phyloP scores from a whole-genome alignment of 2,888 invertebrate species.

The Acanthosoma haemorrhoidale region DNA sequence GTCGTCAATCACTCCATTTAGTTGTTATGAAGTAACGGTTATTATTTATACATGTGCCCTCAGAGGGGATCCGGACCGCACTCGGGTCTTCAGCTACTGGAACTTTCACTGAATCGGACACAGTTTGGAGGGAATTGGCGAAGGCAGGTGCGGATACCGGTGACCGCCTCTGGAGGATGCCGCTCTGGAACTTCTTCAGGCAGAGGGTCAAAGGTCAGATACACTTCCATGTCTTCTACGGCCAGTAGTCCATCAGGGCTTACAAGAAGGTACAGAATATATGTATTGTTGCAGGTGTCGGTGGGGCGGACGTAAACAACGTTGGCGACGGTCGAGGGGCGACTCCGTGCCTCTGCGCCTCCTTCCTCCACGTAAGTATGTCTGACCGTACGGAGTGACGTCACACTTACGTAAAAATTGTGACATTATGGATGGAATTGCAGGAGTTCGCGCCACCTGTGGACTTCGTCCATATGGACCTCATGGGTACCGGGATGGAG shows the following conservation, averaged over 20 bases:
- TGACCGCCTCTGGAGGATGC: conserved; percentile 65
- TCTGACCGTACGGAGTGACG: too few relatives aligned
- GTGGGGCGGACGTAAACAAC: conserved; percentile 61
- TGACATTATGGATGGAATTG: too few relatives aligned
- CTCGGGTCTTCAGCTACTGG: conserved; percentile 57
- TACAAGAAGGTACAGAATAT: background rate
- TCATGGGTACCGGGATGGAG: conserved; percentile 64
- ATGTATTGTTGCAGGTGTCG: conserved; percentile 40
- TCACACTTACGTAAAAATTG: too few relatives aligned
- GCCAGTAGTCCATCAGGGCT: background rate
- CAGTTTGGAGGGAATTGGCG: conserved; percentile 51
- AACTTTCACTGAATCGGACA: conserved; percentile 55
- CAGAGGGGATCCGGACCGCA: conserved; percentile 53
- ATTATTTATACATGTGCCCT: background rate
- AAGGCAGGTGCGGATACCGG: conserved; percentile 55
- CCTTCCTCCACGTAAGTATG: conserved; percentile 52
- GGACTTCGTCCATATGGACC: conserved; percentile 69
- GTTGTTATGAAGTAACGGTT: too few relatives aligned
- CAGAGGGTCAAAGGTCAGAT: conserved; percentile 48
- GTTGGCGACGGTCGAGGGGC: conserved; percentile 57
- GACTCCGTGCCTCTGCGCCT: conserved; percentile 67
- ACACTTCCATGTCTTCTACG: background rate
- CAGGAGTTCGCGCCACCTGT: conserved; percentile 60
- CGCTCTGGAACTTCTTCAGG: conserved; percentile 58
- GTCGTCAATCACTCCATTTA: background rate